Base-by-base conservation (phyloP, 2,113 vertebrate genomes). In the Anolis carolinensis region DNA sequence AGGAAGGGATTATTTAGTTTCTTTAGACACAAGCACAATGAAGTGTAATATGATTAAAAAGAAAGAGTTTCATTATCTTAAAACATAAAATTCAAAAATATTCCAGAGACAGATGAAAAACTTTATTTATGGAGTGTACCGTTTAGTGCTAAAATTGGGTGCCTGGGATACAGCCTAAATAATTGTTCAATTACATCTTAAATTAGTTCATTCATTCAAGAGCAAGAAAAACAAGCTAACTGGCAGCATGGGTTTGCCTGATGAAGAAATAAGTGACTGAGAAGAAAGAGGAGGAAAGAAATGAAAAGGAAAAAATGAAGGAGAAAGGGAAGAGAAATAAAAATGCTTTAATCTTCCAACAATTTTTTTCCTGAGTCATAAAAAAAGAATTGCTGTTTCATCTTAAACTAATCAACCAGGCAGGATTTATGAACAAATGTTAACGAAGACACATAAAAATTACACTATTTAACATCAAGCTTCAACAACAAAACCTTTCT, bases 171-270 rank as follows among this genome's bases (percentile, higher is more conserved):
- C 82, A 86, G 80, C 11, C 32, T 89, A 89, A 89, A 85, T 63
- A 1, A 76, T 86, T 83, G 8, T 91, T 90, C 71, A 90, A 68
- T 89, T 91, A 48, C 70, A 20, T 86, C 76, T 90, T 90, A 81
- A 50, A 83, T 92, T 91, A 90, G 13, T 50, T 80, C 16, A 81
- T 82, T 82, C 16, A 79, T 82, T 90, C 52, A 67, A 25, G 23
- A 86, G 55, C n/a, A 63, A 89, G 68, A 88, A 81, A 91, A 93
- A 87, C 11, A 89, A 92, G 34, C 55, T 88, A 7, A 34, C 44
- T 86, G 36, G 13, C 59, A 90, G 21, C 52, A 88, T 68, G n/a
- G 6, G 16, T 2, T 91, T 93, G 39, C 25, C 7, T 89, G 74
- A 78, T 81, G 63, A 86, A 55, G 48, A 91, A 94, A 83, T 39